Conservation (phyloP, 2,888 invertebrate genomes). For the Tiliacea aurago region DNA sequence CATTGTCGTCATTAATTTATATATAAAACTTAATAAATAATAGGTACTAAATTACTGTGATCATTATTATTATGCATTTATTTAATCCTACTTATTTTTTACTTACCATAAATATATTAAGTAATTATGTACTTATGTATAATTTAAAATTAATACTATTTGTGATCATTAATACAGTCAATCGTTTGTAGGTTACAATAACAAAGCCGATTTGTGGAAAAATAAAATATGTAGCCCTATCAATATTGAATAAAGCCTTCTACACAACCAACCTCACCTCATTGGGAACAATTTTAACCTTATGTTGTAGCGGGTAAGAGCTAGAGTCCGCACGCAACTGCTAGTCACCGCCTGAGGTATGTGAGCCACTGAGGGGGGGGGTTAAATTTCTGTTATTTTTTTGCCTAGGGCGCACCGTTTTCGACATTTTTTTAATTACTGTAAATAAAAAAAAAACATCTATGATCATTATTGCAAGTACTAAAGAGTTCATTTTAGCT, state of each 20-base stretch:
- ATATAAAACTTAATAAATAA: constrained; percentile 62
- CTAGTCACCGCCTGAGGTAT: too few relatives aligned
- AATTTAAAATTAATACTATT: constrained; percentile 30
- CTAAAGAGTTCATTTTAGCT: too few relatives aligned
- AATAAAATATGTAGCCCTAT: neutral
- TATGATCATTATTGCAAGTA: too few relatives aligned
- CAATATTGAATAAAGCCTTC: neutral
- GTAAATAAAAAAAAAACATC: too few relatives aligned
- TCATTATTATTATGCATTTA: constrained; percentile 44
- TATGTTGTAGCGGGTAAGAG: neutral
- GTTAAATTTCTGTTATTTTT: too few relatives aligned
- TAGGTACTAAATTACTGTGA: constrained; percentile 43
- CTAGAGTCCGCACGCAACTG: too few relatives aligned
- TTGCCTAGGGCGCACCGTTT: too few relatives aligned
- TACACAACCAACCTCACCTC: neutral
- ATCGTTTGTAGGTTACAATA: neutral
- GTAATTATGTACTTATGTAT: constrained; percentile 3
- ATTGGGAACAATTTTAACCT: neutral
- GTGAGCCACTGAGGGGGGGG: too few relatives aligned
- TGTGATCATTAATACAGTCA: constrained; percentile 35
- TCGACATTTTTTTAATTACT: too few relatives aligned
- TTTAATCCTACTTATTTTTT: constrained; percentile 20
- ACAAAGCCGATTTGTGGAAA: constrained; percentile 2
- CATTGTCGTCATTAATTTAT: constrained; percentile 34
- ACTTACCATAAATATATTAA: constrained; percentile 56